Evolutionary conservation across 2,888 invertebrate genomes (phyloP), one percentile per base, ranked within the genome.

Genomic region (Agonopterix arenella): DNA sequence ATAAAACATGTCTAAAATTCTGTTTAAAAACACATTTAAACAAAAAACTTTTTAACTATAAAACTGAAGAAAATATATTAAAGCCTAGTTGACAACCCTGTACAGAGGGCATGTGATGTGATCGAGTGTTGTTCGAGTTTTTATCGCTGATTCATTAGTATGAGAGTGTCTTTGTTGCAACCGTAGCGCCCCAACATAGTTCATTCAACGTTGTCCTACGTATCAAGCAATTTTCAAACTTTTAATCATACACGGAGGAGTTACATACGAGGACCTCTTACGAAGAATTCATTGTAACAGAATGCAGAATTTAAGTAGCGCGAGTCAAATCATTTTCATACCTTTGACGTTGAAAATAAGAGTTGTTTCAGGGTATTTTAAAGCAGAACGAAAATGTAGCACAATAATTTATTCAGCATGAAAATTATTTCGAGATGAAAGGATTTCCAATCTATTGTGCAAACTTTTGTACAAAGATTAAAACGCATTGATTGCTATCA

Each of bases 61-160:
- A 7, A 28, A 5, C 28, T 5, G 28, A 18, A 18, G 4, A 18
- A 18, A 18, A 4, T 4, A 18, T 16, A 16, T 16, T 16, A n/a
- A n/a, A 28, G 28, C 11, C 40, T 40, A 9, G 40, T 51, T 56
- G 61, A 49, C 80, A 84, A 55, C 85, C 85, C 85, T 85, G 57
- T 44, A 50, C 57, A 53, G 60, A 66, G 69, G 63, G 74, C 70
- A 73, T 77, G 73, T 81, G 84, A 85, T 86, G 73, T 81, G 84
- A 85, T 86, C 76, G 82, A 84, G 84, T 78, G 82, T 77, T 79
- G 77, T 80, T 77, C 76, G 76, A 72, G 83, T 85, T 85, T 85
- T 86, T 88, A 86, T 85, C 83, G 76, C 74, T 80, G 84, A 85
- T 84, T 88, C 85, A 88, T 88, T 88, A 86, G 83, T 83, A 81